phyloP scores from a whole-genome alignment of 2,113 vertebrate species.

The Cololabis saira region DNA sequence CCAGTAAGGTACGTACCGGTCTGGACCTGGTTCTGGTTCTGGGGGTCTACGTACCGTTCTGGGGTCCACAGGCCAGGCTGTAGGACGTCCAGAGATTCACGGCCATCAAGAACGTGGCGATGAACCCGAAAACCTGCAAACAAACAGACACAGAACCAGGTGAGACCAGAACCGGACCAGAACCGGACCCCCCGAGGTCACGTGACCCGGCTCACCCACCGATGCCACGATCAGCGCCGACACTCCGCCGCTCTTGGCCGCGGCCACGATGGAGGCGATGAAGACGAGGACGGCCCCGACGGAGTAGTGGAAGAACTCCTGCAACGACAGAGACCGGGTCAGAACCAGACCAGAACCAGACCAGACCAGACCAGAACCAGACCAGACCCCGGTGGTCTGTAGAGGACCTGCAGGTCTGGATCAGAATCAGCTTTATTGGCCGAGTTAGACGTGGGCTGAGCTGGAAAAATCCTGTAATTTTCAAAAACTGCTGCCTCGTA shows the following conservation, averaged over 20 bases:
- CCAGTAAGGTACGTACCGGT: too few relatives aligned
- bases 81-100: conserved; percentile 91
- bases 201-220: too few relatives aligned
- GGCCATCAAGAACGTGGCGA: conserved; percentile 88
- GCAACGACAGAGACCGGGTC: conserved; percentile 27
- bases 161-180: too few relatives aligned
- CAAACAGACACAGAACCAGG: neutral
- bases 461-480: too few relatives aligned
- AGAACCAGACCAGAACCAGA: neutral
- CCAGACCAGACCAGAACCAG: too few relatives aligned
- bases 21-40: too few relatives aligned
- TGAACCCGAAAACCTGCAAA: conserved; percentile 90
- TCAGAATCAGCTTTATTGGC: too few relatives aligned
- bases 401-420: too few relatives aligned
- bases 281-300: conserved; percentile 88
- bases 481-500: too few relatives aligned
- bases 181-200: neutral
- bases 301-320: conserved; percentile 95
- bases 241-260: conserved; percentile 75
- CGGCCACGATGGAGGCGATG: conserved; percentile 88
- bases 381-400: too few relatives aligned
- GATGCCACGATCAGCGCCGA: conserved; percentile 85
- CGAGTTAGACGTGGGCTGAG: too few relatives aligned
- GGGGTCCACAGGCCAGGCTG: conserved; percentile 87
- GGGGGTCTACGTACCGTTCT: conserved; percentile 79